Conservation (phyloP, 2,797 vertebrate species). For the Rousettus madagascariensis region DNA sequence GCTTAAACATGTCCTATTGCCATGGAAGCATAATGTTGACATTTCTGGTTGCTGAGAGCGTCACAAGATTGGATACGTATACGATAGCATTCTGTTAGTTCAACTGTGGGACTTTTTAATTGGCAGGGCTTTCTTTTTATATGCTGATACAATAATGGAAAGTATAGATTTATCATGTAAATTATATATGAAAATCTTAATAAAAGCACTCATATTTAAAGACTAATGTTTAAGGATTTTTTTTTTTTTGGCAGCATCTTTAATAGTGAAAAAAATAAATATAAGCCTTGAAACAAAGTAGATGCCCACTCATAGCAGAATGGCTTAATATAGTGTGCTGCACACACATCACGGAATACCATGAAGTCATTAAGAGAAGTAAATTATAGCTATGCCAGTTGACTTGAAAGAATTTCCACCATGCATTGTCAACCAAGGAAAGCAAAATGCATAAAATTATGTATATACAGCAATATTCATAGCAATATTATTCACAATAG, state of each 20-base stretch:
- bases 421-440: background rate
- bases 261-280: conserved; percentile 18
- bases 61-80: background rate
- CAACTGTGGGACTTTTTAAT: background rate
- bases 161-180: background rate
- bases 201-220: conserved; percentile 17
- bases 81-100: conserved; percentile 45
- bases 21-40: conserved; percentile 51
- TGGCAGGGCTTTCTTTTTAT: background rate
- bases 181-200: conserved; percentile 43
- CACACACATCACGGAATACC: background rate
- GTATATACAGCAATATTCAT: background rate
- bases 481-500: background rate
- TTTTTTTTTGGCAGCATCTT: background rate
- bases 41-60: conserved; percentile 58
- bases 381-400: background rate
- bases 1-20: conserved; percentile 50
- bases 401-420: conserved; percentile 23
- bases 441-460: conserved; percentile 27
- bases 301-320: background rate
- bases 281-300: conserved; percentile 23
- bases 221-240: background rate
- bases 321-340: background rate
- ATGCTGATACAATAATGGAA: background rate
- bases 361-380: background rate